Base-by-base conservation (phyloP, 1,140 invertebrate species). In the Aphelinus atriplicis region DNA sequence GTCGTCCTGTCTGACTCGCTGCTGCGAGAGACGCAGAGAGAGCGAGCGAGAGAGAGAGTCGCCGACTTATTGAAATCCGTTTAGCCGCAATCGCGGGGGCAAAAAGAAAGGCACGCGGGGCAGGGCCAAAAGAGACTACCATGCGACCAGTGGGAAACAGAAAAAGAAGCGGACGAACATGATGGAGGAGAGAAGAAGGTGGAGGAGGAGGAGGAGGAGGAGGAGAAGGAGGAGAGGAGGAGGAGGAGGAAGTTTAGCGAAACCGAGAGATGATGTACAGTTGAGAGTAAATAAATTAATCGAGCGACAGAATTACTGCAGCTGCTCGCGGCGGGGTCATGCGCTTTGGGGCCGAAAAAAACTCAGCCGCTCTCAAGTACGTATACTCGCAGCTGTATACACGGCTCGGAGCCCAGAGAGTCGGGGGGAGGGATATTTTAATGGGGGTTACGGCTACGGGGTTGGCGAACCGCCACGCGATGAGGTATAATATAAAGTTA, bases 11-110 rank as follows among this genome's bases (percentile, higher is more conserved):
- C 7, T 42, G 61, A 65, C 75, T 82, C 81, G 81, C 81, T 82
- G 82, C 77, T 74, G 63, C 69, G 62, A 75, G 65, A 7, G 45
- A 7, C 53, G 53, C 56, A 60, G 45, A 57, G 56, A 50, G 50
- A 70, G n/a, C 5, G 47, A 70, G 50, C 55, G 46, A 10, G 46
- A 48, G 26, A 53, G 50, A 77, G 65, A 43, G n/a, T 70, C 55
- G 26, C 70, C 50, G 74, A 83, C 80, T 82, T 82, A 82, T 81
- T 78, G 78, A 82, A 83, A 82, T 82, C 80, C 78, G 78, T 83
- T 83, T 82, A 80, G 76, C 75, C 64, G 67, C 50, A n/a, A 60
- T 53, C 64, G 56, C 53, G 43, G 9, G 5, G 53, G 26, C 43
- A 65, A 60, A 65, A 73, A 48, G 65, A 63, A 64, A 69, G 67